Percentiles rank a stretch among this genome's conserved stretches.
These are phyloP conservation scores for Brachionus sp. DNA, from an alignment of 1,140 invertebrate genomes.

Conservation along the genomic window DNA sequence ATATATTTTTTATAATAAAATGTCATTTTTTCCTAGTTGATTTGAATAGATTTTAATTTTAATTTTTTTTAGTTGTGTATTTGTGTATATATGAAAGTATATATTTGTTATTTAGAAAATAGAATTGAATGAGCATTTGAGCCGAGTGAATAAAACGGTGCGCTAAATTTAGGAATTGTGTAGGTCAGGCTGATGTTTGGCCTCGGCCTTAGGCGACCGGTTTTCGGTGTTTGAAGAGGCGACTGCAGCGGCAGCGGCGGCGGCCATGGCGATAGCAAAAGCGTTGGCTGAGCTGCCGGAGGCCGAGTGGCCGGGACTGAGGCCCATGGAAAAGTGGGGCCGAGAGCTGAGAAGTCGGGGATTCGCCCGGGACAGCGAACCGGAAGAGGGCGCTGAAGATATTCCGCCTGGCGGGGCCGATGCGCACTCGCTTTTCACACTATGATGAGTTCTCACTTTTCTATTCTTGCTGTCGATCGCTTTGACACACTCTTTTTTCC, in stretches of 20 bases:
- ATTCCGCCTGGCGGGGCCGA: background rate
- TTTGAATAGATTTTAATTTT: no score
- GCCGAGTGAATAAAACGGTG: background rate
- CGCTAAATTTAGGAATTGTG: background rate
- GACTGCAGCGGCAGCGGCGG: background rate
- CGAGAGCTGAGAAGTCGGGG: background rate
- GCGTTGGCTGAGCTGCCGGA: background rate
- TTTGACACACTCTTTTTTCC: conserved; percentile 44
- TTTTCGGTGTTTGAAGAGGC: background rate
- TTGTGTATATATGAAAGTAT: no score
- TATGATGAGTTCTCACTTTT: conserved; percentile 15
- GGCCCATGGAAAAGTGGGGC: background rate
- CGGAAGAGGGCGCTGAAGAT: background rate
- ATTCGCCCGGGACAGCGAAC: background rate
- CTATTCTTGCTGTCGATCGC: conserved; percentile 44
- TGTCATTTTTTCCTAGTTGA: background rate
- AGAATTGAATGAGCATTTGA: background rate
- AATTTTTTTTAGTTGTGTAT: no score
- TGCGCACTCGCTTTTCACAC: background rate
- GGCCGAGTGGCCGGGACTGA: background rate
- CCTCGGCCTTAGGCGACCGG: background rate
- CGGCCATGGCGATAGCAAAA: conserved; percentile 12
- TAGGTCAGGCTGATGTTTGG: background rate
- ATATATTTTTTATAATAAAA: background rate
- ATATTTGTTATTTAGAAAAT: no score